Evolutionary conservation across 2,888 invertebrate genomes (phyloP).

Genomic region (Lochmaea capreae): DNA sequence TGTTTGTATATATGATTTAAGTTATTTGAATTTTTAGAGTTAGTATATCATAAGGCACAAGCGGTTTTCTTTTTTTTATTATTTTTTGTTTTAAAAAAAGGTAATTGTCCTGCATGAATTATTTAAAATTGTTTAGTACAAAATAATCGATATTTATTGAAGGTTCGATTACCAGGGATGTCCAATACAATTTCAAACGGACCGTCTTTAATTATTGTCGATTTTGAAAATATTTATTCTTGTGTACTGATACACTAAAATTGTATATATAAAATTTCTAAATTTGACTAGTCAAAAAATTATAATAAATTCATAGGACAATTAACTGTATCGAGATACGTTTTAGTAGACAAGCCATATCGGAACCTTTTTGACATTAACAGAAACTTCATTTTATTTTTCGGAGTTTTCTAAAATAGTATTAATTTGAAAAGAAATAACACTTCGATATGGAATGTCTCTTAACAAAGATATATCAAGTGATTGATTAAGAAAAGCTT

Average conservation of each 20-base stretch:
- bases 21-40: slow-evolving; percentile 49
- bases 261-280: slow-evolving; percentile 3
- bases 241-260: too few relatives aligned
- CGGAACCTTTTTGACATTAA: not conserved
- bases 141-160: not conserved
- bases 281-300: slow-evolving; percentile 27
- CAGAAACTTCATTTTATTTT: not conserved
- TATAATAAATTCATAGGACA: not conserved
- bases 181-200: too few relatives aligned
- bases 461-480: slow-evolving; percentile 26
- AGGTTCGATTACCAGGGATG: not conserved
- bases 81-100: slow-evolving; percentile 16
- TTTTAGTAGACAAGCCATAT: not conserved
- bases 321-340: not conserved
- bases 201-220: not conserved
- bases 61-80: slow-evolving; percentile 25
- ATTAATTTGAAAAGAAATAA: not conserved
- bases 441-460: slow-evolving; percentile 12
- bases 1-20: slow-evolving; percentile 53
- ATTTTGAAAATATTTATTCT: not conserved
- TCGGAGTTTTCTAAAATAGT: too few relatives aligned
- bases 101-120: slow-evolving; percentile 18
- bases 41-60: slow-evolving; percentile 39
- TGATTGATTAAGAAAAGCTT: slow-evolving; percentile 33
- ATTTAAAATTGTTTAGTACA: slow-evolving; percentile 7